Conservation (phyloP, 2,888 invertebrate species). For the Cyclophora albipunctata region DNA sequence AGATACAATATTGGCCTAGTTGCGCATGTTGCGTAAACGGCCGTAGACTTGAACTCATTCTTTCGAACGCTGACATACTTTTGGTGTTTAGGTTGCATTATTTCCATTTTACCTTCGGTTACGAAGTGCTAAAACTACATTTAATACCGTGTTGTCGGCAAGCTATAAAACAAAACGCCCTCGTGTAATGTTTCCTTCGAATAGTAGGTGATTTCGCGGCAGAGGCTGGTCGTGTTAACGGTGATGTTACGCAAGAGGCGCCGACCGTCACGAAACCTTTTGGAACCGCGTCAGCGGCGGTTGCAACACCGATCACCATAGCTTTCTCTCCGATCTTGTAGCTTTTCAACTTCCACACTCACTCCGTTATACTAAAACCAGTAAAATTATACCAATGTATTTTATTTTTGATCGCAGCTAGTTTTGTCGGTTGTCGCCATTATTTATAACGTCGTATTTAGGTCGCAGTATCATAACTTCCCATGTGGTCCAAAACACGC, state of each 20-base stretch:
- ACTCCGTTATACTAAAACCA: too few relatives aligned
- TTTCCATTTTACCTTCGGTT: neutral
- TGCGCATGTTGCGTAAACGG: constrained; percentile 62
- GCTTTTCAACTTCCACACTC: constrained; percentile 4
- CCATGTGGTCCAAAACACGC: constrained; percentile 2
- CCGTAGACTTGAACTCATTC: constrained; percentile 69
- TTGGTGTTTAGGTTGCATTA: constrained; percentile 5
- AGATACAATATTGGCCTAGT: constrained; percentile 60
- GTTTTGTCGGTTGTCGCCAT: neutral
- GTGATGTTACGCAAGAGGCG: constrained; percentile 53
- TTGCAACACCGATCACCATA: constrained; percentile 58
- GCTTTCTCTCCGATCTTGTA: constrained; percentile 47
- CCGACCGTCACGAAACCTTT: constrained; percentile 60
- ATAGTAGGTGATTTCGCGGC: constrained; percentile 2
- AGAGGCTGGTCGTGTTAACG: constrained; percentile 33
- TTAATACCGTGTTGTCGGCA: too few relatives aligned
- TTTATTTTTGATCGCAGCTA: too few relatives aligned
- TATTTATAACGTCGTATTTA: constrained; percentile 7
- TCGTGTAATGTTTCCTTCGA: constrained; percentile 1
- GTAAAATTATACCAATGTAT: too few relatives aligned
- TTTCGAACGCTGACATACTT: constrained; percentile 44
- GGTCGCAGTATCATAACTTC: constrained; percentile 3
- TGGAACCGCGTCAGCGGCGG: constrained; percentile 40
- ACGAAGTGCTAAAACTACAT: too few relatives aligned
- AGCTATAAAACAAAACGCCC: too few relatives aligned